A percentile compares a stretch with the other conserved stretches of the same genome.
phyloP scores from a whole-genome alignment of 2,888 invertebrate genomes.

The Elysia crispata region DNA sequence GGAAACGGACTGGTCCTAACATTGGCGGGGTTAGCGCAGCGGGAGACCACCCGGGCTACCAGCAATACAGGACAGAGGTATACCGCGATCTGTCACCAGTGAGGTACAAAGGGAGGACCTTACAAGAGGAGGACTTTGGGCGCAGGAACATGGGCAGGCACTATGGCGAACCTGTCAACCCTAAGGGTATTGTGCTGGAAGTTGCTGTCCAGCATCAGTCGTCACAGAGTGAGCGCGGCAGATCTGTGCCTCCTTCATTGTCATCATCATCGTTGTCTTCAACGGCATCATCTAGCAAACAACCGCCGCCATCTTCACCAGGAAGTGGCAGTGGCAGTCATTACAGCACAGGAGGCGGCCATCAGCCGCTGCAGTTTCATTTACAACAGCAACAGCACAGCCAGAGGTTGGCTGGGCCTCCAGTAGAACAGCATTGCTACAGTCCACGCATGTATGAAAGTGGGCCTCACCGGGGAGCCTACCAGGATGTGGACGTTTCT shows the following conservation, averaged over 20 bases:
- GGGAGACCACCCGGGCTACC: conserved; percentile 16
- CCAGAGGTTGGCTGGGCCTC: conserved; percentile 37
- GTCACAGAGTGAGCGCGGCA: neutral
- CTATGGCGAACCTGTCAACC: conserved; percentile 29
- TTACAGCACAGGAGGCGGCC: conserved; percentile 62
- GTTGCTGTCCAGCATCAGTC: conserved; percentile 39
- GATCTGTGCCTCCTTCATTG: conserved; percentile 35
- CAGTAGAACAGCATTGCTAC: conserved; percentile 61
- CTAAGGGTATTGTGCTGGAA: conserved; percentile 31
- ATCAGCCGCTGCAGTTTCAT: neutral
- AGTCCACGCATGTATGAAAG: conserved; percentile 67
- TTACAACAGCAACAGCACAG: neutral
- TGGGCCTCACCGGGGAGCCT: conserved; percentile 25
- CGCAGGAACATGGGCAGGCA: neutral
- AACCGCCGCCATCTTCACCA: conserved; percentile 5
- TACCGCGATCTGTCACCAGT: conserved; percentile 45
- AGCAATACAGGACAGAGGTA: conserved; percentile 28
- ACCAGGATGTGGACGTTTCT: conserved; percentile 41
- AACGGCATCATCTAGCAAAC: neutral
- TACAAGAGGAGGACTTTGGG: conserved; percentile 15
- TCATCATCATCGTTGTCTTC: neutral
- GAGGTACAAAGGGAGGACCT: conserved; percentile 23
- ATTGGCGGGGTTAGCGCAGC: too few relatives aligned
- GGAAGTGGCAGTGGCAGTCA: conserved; percentile 60
- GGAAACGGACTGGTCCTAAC: conserved; percentile 50